Evolutionary conservation across 92 coral and sea anemone genomes (phyloP).

Genomic region (Porites cylindrica): DNA sequence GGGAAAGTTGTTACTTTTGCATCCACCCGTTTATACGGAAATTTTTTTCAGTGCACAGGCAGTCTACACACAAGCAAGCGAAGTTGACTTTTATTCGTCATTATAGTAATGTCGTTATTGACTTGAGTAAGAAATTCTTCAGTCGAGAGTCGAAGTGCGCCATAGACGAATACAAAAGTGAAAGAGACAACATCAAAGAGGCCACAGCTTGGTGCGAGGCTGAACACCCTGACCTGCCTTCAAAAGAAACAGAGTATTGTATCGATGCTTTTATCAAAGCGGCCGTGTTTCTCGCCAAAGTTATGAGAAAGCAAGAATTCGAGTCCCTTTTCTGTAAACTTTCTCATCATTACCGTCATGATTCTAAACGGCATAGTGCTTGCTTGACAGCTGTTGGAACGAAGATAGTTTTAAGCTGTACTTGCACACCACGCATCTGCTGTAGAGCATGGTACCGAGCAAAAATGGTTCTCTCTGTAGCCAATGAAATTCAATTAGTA

Average conservation of each 20-base stretch:
- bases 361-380: conserved; percentile 35
- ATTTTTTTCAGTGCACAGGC: conserved; percentile 40
- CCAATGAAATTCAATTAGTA: neutral
- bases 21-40: conserved; percentile 51
- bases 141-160: conserved; percentile 50
- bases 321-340: conserved; percentile 55
- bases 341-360: conserved; percentile 29
- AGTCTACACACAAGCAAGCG: conserved; percentile 29
- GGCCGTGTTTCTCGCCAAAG: conserved; percentile 56
- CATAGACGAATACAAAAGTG: conserved; percentile 44
- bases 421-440: conserved; percentile 48
- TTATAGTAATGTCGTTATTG: conserved; percentile 15
- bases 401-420: conserved; percentile 51
- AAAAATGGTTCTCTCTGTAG: conserved; percentile 21
- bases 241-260: conserved; percentile 6
- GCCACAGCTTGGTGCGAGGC: conserved; percentile 62
- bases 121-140: conserved; percentile 43
- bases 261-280: conserved; percentile 53
- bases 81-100: conserved; percentile 34
- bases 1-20: conserved; percentile 29
- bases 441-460: conserved; percentile 42
- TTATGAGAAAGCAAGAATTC: conserved; percentile 49
- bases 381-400: conserved; percentile 62
- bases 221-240: conserved; percentile 20
- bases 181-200: conserved; percentile 67